Evolutionary conservation across 2,797 vertebrate genomes (phyloP).

Genomic region (Muscicapa comitata): DNA sequence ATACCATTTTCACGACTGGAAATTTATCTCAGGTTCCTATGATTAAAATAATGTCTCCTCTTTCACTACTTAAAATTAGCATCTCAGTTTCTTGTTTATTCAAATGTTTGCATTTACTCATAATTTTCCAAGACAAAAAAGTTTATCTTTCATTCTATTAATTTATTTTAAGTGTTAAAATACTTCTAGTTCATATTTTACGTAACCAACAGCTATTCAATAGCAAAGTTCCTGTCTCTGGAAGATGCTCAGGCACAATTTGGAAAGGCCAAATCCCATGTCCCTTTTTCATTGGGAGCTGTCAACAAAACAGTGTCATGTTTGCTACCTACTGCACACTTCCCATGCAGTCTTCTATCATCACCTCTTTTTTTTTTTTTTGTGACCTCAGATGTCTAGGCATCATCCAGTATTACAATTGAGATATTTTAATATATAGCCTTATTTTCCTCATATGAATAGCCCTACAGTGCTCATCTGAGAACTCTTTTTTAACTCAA

Average conservation of each 20-base stretch:
- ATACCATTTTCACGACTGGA: accelerated
- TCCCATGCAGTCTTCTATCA: background rate
- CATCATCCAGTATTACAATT: background rate
- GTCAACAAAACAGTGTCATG: background rate
- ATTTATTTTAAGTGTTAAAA: background rate
- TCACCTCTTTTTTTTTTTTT: background rate
- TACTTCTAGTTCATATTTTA: accelerated
- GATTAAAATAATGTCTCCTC: background rate
- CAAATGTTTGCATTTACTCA: background rate
- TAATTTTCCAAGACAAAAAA: background rate
- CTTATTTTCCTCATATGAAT: background rate
- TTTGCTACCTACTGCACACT: background rate
- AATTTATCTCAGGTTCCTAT: background rate
- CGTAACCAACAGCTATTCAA: background rate
- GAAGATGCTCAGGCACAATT: background rate
- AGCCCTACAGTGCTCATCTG: background rate
- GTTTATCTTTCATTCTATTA: accelerated
- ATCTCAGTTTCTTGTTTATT: background rate
- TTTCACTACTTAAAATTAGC: background rate
- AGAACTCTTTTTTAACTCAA: background rate
- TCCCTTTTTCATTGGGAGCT: background rate
- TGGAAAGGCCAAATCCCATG: background rate
- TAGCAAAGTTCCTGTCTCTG: background rate
- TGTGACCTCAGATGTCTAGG: background rate
- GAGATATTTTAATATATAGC: background rate